A percentile compares a stretch with the other conserved stretches of the same genome.
Evolutionary conservation across 2,888 invertebrate species (phyloP).

Genomic region (Liposcelis brunnea): DNA sequence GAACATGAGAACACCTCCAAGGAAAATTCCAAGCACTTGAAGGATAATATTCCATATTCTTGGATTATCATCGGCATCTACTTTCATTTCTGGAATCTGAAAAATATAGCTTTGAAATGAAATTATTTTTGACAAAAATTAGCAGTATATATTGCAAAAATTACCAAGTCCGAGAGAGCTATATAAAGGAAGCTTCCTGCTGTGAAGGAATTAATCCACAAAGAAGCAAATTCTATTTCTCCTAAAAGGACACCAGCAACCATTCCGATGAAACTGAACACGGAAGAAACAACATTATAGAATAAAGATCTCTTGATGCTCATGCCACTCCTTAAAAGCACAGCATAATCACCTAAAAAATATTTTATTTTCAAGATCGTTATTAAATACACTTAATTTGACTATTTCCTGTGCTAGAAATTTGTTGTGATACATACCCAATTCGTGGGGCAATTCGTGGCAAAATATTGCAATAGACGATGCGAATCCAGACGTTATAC

Average conservation of each 20-base stretch:
- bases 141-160: conserved; percentile 10
- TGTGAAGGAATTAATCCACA: conserved; percentile 63
- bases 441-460: conserved; percentile 65
- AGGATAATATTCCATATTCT: conserved; percentile 38
- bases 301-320: conserved; percentile 48
- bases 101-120: conserved; percentile 14
- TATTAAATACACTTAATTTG: not conserved
- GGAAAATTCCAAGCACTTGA: conserved; percentile 45
- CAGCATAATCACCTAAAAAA: conserved; percentile 51
- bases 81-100: conserved; percentile 32
- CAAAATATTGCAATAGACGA: conserved; percentile 65
- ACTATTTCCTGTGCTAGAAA: not conserved
- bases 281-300: conserved; percentile 56
- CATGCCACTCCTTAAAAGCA: conserved; percentile 60
- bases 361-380: not conserved
- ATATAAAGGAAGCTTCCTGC: conserved; percentile 70
- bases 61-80: conserved; percentile 23
- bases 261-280: conserved; percentile 61
- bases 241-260: conserved; percentile 54
- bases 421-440: conserved; percentile 29
- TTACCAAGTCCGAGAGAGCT: conserved; percentile 58
- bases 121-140: not conserved
- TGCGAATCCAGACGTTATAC: conserved; percentile 54
- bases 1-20: conserved; percentile 55
- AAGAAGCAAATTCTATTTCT: conserved; percentile 45